These are phyloP conservation scores for Amazona guildingii DNA, from an alignment of 2,113 vertebrate species.

Conservation along the genomic window DNA sequence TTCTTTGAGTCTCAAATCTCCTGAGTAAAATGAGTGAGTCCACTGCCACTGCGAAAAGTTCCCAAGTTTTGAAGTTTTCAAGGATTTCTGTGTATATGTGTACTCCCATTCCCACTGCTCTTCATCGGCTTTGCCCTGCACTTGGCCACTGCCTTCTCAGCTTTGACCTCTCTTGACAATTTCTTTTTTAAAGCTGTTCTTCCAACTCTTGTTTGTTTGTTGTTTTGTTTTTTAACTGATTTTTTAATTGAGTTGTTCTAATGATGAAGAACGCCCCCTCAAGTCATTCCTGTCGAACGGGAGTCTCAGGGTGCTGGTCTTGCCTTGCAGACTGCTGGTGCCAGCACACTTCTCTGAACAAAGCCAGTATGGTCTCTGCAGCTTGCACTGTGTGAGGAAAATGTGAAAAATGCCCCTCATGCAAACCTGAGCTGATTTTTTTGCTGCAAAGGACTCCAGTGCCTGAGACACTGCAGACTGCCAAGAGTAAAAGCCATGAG, in stretches of 20 bases:
- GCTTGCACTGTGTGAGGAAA: background rate
- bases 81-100: background rate
- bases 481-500: background rate
- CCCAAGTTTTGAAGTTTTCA: background rate
- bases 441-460: background rate
- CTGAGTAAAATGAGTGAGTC: background rate
- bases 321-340: background rate
- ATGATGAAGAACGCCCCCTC: background rate
- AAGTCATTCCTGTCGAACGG: background rate
- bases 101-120: background rate
- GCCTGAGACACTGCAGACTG: background rate
- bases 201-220: background rate
- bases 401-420: background rate
- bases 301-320: background rate
- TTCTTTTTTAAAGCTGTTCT: background rate
- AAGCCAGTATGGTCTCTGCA: background rate
- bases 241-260: background rate
- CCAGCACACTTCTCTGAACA: background rate
- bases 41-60: background rate
- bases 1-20: background rate
- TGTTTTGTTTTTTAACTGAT: fast-evolving
- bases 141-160: background rate
- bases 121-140: background rate
- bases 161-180: fast-evolving
- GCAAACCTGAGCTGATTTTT: background rate